A percentile compares a stretch with the other conserved stretches of the same genome.
Conservation (phyloP, 2,113 vertebrate genomes). For the Melospiza georgiana region DNA sequence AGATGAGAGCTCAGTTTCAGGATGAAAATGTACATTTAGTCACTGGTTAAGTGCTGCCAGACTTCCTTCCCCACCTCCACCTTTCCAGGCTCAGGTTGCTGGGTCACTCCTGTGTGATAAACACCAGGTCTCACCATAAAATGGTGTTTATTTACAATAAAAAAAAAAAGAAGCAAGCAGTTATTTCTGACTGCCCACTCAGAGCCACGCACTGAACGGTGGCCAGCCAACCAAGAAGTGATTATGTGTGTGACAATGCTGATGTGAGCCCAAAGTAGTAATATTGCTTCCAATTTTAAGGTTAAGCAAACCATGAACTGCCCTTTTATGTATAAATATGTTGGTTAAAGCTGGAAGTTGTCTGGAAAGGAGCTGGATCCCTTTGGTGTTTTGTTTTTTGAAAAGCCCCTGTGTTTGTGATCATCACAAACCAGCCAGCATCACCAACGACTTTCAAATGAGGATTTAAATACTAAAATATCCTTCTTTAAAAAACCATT, state of each 20-base stretch:
- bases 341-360: neutral
- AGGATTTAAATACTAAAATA: neutral
- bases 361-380: neutral
- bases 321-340: neutral
- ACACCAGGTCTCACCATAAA: neutral
- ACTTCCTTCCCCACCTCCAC: neutral
- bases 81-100: neutral
- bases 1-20: neutral
- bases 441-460: neutral
- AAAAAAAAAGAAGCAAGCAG: neutral
- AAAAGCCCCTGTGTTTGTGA: neutral
- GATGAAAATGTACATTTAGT: neutral
- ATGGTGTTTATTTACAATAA: neutral
- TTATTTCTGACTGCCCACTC: conserved; percentile 3
- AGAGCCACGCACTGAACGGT: neutral
- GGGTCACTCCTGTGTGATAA: neutral
- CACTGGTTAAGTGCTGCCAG: neutral
- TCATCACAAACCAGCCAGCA: neutral
- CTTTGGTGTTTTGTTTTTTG: neutral
- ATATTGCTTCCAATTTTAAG: neutral
- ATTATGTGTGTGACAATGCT: neutral
- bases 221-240: conserved; percentile 17
- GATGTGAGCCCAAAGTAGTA: neutral
- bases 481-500: accelerated
- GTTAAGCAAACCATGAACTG: conserved; percentile 4